These are phyloP conservation scores for Anthophora plumipes DNA, from an alignment of 2,888 invertebrate species.

Conservation along the genomic window DNA sequence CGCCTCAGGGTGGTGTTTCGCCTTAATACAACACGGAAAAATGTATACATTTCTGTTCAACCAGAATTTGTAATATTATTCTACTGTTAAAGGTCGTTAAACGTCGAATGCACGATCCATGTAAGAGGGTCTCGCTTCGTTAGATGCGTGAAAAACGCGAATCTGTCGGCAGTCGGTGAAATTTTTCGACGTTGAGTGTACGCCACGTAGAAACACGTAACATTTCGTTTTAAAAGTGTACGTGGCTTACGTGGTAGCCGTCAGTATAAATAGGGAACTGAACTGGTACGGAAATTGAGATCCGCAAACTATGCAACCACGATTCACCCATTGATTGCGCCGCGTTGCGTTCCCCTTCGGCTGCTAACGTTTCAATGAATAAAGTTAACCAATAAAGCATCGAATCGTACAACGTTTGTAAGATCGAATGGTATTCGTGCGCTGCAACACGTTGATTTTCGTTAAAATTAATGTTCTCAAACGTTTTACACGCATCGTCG, in stretches of 20 bases:
- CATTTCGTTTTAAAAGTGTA: conserved; percentile 51
- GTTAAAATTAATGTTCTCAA: conserved; percentile 49
- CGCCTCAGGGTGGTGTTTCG: too few species aligned
- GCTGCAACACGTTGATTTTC: conserved; percentile 22
- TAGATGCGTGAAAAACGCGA: not conserved
- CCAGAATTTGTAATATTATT: too few species aligned
- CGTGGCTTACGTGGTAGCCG: conserved; percentile 24
- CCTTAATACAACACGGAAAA: too few species aligned
- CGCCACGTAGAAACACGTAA: conserved; percentile 1
- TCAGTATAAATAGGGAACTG: conserved; percentile 51
- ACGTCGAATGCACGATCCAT: not conserved
- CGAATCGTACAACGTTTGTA: conserved; percentile 54
- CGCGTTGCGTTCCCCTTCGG: conserved; percentile 54
- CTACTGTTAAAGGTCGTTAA: too few species aligned
- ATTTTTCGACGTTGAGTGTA: conserved; percentile 23
- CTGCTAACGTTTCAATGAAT: conserved; percentile 72
- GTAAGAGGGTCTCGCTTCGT: not conserved
- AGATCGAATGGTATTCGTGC: conserved; percentile 44
- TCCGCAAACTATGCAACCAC: conserved; percentile 72
- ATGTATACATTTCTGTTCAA: too few species aligned
- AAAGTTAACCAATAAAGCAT: conserved; percentile 78
- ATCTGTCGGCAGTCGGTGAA: not conserved
- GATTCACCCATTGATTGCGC: conserved; percentile 65
- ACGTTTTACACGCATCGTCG: conserved; percentile 29
- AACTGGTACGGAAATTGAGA: conserved; percentile 68